Percentiles rank a stretch among this genome's conserved stretches.
These are phyloP conservation scores for Euphydryas editha DNA, from an alignment of 2,888 invertebrate species.

Conservation along the genomic window DNA sequence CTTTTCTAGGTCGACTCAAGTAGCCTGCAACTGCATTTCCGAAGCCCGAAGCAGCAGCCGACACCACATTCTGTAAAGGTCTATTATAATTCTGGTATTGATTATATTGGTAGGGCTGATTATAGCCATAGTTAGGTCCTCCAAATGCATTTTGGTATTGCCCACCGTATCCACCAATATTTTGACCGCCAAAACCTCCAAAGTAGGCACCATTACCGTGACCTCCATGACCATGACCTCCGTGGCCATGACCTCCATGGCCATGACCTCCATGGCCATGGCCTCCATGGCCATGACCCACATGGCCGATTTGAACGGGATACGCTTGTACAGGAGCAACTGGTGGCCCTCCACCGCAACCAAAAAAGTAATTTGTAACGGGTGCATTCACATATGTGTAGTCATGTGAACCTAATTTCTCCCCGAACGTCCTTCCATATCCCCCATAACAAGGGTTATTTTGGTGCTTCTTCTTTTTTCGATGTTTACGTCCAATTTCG, in stretches of 20 bases:
- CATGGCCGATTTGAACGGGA: conserved; percentile 27
- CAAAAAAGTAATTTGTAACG: conserved; percentile 73
- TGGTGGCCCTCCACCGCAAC: conserved; percentile 58
- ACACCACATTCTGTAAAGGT: conserved; percentile 65
- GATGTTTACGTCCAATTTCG: conserved; percentile 62
- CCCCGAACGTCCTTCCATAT: conserved; percentile 59
- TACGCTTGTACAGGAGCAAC: conserved; percentile 27
- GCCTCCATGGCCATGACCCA: conserved; percentile 28
- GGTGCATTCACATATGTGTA: conserved; percentile 72
- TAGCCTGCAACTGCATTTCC: conserved; percentile 79
- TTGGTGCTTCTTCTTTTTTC: conserved; percentile 66
- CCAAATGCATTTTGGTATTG: conserved; percentile 18
- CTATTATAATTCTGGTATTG: conserved; percentile 46
- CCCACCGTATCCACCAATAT: conserved; percentile 45
- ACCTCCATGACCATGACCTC: conserved; percentile 32
- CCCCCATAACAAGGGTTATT: conserved; percentile 57
- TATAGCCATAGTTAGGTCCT: conserved; percentile 34
- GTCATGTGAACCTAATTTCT: conserved; percentile 61
- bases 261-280: conserved; percentile 44
- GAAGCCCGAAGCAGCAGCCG: conserved; percentile 79
- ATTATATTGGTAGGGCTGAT: conserved; percentile 36
- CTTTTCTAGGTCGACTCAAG: conserved; percentile 65
- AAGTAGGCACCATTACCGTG: conserved; percentile 44
- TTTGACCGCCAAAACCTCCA: conserved; percentile 45
- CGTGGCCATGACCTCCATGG: conserved; percentile 47